phyloP scores from a whole-genome alignment of 2,888 invertebrate species.

The Dichetophora obliterata region DNA sequence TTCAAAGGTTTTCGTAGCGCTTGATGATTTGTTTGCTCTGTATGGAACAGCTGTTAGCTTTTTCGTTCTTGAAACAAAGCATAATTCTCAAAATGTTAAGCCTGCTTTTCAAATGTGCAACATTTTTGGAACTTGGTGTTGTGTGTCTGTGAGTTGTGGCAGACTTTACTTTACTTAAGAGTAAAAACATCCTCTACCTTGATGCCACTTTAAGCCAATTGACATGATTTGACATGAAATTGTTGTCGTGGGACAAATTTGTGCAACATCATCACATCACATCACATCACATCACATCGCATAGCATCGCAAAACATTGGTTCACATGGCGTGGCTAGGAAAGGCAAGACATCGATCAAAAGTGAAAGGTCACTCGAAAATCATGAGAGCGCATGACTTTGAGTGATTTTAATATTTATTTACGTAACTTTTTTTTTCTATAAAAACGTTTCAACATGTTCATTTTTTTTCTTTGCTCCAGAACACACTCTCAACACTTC shows the following conservation, averaged over 20 bases:
- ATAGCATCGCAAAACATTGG: conserved; percentile 8
- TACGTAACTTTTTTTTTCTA: no score
- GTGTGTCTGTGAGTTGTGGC: background rate
- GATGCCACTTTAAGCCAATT: conserved; percentile 11
- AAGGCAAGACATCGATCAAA: conserved; percentile 29
- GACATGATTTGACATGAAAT: conserved; percentile 46
- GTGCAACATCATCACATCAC: conserved; percentile 40
- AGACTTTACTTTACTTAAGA: background rate
- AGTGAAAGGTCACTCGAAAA: conserved; percentile 47
- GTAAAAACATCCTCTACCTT: no score
- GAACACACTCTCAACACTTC: background rate
- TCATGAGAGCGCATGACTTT: conserved; percentile 45
- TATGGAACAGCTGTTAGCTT: background rate
- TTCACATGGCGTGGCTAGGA: background rate
- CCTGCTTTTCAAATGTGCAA: background rate
- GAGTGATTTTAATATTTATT: conserved; percentile 41
- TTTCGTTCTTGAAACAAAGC: background rate
- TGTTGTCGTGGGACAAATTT: conserved; percentile 47
- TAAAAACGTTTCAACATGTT: background rate
- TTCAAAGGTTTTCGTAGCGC: no score
- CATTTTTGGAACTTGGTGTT: background rate
- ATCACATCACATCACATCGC: background rate
- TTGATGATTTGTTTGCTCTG: no score
- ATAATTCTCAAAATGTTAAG: background rate
- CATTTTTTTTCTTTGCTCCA: background rate